phyloP scores from a whole-genome alignment of 2,797 vertebrate genomes.

The Oreortyx pictus region DNA sequence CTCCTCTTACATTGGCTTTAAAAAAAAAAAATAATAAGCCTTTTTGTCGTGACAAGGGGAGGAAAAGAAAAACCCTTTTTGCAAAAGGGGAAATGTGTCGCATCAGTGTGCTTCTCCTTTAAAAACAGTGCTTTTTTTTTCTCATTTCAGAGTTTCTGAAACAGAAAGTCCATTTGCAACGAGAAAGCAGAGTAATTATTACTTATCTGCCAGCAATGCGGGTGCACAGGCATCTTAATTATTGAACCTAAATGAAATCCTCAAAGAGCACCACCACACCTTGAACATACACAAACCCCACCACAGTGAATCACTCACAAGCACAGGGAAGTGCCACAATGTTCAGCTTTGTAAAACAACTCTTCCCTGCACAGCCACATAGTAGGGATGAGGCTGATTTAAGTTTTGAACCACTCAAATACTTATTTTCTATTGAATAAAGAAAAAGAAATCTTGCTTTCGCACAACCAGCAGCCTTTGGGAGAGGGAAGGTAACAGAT shows the following conservation, averaged over 20 bases:
- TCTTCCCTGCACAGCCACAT: fast-evolving
- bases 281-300: not conserved
- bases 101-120: not conserved
- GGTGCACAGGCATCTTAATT: not conserved
- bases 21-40: constrained; percentile 8
- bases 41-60: constrained; percentile 49
- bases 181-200: not conserved
- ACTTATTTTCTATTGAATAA: not conserved
- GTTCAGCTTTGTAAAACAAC: not conserved
- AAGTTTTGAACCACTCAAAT: not conserved
- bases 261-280: not conserved
- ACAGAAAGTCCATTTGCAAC: not conserved
- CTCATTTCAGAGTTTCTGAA: not conserved
- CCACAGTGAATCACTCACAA: not conserved
- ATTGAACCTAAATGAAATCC: not conserved
- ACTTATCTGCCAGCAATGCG: not conserved
- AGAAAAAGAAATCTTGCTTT: not conserved
- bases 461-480: not conserved
- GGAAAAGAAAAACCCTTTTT: not conserved
- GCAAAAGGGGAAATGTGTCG: not conserved
- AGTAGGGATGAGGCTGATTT: not conserved
- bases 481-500: not conserved
- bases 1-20: not conserved
- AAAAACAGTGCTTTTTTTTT: not conserved
- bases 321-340: not conserved